phyloP scores from a whole-genome alignment of 2,888 invertebrate species.

The Synanthedon formicaeformis region DNA sequence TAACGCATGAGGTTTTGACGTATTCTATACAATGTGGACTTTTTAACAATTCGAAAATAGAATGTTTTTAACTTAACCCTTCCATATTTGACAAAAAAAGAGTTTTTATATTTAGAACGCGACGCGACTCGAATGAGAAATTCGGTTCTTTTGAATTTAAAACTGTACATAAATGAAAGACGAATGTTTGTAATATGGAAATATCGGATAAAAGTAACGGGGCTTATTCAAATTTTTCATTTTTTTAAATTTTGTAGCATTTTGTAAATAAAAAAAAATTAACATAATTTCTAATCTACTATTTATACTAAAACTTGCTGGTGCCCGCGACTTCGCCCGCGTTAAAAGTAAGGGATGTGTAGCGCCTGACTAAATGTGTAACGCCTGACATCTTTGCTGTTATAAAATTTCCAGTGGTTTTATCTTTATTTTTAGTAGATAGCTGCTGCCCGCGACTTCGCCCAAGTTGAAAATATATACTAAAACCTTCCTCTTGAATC shows the following conservation, averaged over 20 bases:
- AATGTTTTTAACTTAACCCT: slow-evolving; percentile 71
- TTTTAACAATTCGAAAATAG: slow-evolving; percentile 70
- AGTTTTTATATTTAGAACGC: slow-evolving; percentile 64
- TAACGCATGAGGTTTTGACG: slow-evolving; percentile 64
- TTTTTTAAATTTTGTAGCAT: background rate
- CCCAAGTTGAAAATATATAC: no score
- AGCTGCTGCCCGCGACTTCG: no score
- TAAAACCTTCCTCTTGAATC: no score
- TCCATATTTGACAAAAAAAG: slow-evolving; percentile 70
- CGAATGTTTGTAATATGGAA: slow-evolving; percentile 33
- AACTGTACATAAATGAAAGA: slow-evolving; percentile 52
- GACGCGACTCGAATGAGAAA: slow-evolving; percentile 59
- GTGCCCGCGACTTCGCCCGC: no score
- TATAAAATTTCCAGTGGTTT: no score
- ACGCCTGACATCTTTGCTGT: no score
- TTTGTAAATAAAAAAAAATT: no score
- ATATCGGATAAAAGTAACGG: slow-evolving; percentile 46
- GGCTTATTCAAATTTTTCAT: slow-evolving; percentile 8
- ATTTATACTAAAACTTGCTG: no score
- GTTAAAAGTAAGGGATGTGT: no score
- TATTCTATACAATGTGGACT: slow-evolving; percentile 69
- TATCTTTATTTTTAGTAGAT: no score
- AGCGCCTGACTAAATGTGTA: no score
- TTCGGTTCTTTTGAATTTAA: slow-evolving; percentile 62
- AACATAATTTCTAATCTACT: no score